Base-by-base conservation (phyloP, 2,113 vertebrate species). In the Apteryx mantelli region DNA sequence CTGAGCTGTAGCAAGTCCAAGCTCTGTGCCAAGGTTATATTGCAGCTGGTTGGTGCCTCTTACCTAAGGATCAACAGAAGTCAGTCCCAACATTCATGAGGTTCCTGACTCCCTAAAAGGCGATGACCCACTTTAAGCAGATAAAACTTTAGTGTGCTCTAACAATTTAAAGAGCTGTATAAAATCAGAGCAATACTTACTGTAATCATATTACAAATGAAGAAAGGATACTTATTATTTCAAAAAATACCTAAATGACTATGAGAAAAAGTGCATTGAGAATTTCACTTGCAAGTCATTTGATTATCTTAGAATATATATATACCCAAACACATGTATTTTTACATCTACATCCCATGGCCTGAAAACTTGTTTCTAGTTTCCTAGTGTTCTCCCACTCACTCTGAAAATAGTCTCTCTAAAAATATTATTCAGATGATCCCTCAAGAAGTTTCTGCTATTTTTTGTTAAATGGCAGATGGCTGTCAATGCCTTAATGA, bases 111-210 rank as follows among this genome's bases (percentile, higher is more conserved):
- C 34, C 55, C 30, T 64, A 30, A 26, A 89, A 87, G 25, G 60
- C 78, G 74, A 55, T 6, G 32, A 77, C 50, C 32, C 61, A 22
- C 80, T 85, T 88, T 28, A 88, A 92, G 55, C 44, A 89, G 79
- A 73, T 76, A 36, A 74, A 68, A 80, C 81, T 36, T 38, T 66
- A 60, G 11, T 20, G 14, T 65, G 34, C 56, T 44, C 38, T 64
- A 46, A 60, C 48, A 77, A 71, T 76, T 60, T 36, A 24, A 48
- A 50, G 34, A 76, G 34, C 64, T 88, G 28, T 28, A 32, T 28
- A 69, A 90, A 76, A 86, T 79, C 82, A 80, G 46, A 82, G 56
- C 40, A 53, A 66, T 22, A 50, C 20, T 32, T 74, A 65, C 25
- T 69, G 40, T 52, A 95, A 60, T 17, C 15, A 8, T 36, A 4